Evolutionary conservation across 1,140 invertebrate species (phyloP).

Genomic region (Drosophila murphyi): DNA sequence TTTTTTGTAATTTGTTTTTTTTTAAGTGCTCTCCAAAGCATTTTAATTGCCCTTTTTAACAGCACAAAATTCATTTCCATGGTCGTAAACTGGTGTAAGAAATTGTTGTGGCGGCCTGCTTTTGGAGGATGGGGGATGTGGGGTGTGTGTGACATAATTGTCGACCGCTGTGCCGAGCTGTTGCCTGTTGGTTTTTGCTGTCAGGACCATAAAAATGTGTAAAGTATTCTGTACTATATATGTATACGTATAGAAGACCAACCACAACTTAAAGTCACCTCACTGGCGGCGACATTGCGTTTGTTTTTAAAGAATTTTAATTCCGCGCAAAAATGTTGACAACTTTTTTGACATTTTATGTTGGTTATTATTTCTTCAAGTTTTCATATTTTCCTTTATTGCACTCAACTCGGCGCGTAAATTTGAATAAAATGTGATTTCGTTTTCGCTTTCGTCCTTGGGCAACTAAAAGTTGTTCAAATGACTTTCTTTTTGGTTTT

Average conservation of each 20-base stretch:
- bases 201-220: constrained; percentile 67
- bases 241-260: neutral
- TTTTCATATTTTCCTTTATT: constrained; percentile 54
- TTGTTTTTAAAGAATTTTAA: constrained; percentile 58
- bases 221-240: constrained; percentile 55
- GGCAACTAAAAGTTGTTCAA: constrained; percentile 31
- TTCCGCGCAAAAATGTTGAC: constrained; percentile 64
- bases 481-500: constrained; percentile 31
- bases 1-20: constrained; percentile 24
- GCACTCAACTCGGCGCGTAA: constrained; percentile 61
- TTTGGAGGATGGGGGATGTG: constrained; percentile 10
- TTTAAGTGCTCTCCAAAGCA: constrained; percentile 26
- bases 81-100: constrained; percentile 66
- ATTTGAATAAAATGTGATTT: constrained; percentile 65
- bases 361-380: constrained; percentile 47
- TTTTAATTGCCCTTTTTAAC: constrained; percentile 45
- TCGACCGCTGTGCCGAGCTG: constrained; percentile 25
- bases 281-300: constrained; percentile 41
- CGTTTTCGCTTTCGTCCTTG: constrained; percentile 1
- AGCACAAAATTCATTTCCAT: constrained; percentile 59
- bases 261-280: constrained; percentile 17
- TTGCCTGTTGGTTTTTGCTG: constrained; percentile 31
- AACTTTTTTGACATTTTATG: constrained; percentile 38
- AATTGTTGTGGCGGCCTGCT: constrained; percentile 49
- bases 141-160: constrained; percentile 46